Conservation (phyloP, 1,140 invertebrate species). For the Papilio dardanus region DNA sequence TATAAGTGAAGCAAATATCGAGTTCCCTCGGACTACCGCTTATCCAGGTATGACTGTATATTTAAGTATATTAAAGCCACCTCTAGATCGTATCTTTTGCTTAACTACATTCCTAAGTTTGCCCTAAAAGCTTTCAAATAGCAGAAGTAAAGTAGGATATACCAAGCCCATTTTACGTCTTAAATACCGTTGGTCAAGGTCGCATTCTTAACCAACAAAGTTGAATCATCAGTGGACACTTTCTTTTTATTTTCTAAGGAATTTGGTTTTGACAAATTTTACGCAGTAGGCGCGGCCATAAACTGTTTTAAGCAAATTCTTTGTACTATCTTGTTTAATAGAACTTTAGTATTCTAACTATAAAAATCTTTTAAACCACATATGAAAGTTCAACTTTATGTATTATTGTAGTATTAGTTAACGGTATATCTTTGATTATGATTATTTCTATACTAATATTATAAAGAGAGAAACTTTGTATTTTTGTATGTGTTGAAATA, state of each 20-base stretch:
- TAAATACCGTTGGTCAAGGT: slow-evolving; percentile 47
- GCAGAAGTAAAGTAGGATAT: slow-evolving; percentile 40
- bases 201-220: slow-evolving; percentile 38
- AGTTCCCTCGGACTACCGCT: too few species aligned
- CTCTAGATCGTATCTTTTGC: too few species aligned
- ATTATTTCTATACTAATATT: too few species aligned
- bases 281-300: background rate
- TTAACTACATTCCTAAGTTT: too few species aligned
- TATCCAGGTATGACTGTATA: too few species aligned
- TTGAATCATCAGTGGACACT: slow-evolving; percentile 53
- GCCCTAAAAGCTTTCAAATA: background rate
- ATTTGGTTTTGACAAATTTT: background rate
- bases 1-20: too few species aligned
- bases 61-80: too few species aligned
- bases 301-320: background rate
- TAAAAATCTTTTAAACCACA: background rate
- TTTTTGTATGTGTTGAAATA: too few species aligned
- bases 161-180: slow-evolving; percentile 17
- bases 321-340: background rate
- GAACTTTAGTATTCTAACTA: background rate
- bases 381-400: background rate
- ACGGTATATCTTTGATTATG: too few species aligned
- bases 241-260: slow-evolving; percentile 44
- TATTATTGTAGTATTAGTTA: background rate
- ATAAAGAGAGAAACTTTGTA: too few species aligned